phyloP scores from a whole-genome alignment of 2,797 vertebrate genomes.

The Mormyrops attenuatus region DNA sequence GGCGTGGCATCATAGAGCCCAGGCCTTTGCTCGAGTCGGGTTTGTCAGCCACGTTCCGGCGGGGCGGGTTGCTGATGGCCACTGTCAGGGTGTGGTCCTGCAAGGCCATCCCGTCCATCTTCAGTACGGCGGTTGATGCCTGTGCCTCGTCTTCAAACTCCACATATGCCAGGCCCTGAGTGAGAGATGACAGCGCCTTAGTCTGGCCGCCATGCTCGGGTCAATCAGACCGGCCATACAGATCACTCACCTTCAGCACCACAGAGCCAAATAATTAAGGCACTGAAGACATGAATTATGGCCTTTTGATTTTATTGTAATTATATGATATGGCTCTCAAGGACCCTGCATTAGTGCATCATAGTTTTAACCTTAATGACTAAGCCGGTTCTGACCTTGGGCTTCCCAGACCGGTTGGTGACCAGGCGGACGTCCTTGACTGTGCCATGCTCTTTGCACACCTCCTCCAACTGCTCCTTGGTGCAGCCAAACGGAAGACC shows the following conservation, averaged over 20 bases:
- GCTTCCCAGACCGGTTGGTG: conserved; percentile 90
- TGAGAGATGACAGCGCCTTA: neutral
- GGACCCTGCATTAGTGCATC: neutral
- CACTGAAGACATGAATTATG: neutral
- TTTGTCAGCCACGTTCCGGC: conserved; percentile 64
- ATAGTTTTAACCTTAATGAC: neutral
- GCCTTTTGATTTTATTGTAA: neutral
- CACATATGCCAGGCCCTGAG: conserved; percentile 90
- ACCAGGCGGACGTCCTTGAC: conserved; percentile 85
- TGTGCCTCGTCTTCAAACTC: conserved; percentile 82
- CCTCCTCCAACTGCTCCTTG: conserved; percentile 77
- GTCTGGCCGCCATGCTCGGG: neutral
- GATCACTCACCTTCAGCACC: neutral
- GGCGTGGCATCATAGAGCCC: conserved; percentile 54
- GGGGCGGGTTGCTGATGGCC: conserved; percentile 90
- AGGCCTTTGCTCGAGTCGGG: conserved; percentile 44
- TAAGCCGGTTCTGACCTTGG: conserved; percentile 71
- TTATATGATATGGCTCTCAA: neutral
- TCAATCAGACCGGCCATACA: neutral
- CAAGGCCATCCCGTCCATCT: conserved; percentile 78
- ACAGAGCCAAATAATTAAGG: neutral
- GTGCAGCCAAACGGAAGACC: conserved; percentile 87
- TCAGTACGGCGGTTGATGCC: conserved; percentile 86
- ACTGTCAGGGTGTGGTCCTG: conserved; percentile 79
- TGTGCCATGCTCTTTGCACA: conserved; percentile 76